phyloP scores from a whole-genome alignment of 2,797 vertebrate species.

The Ibycter americanus region DNA sequence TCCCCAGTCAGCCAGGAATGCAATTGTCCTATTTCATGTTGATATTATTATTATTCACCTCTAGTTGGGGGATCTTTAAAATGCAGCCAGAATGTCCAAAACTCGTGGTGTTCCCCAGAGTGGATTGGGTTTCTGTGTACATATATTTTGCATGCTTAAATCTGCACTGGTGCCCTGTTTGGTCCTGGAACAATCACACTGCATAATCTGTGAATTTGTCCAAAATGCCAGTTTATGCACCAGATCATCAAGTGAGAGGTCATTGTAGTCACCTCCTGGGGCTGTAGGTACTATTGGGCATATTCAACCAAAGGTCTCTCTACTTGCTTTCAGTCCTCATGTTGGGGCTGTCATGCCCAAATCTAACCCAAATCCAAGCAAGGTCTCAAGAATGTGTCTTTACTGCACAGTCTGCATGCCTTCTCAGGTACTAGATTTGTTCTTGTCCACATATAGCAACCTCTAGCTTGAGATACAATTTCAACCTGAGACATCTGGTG shows the following conservation, averaged over 20 bases:
- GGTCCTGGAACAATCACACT: background rate
- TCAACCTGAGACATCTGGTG: background rate
- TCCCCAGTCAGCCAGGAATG: background rate
- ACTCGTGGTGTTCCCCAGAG: background rate
- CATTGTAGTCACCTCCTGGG: background rate
- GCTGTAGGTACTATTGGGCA: background rate
- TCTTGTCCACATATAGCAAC: background rate
- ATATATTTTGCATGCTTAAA: background rate
- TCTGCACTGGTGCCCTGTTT: background rate
- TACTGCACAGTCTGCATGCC: background rate
- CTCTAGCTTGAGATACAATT: background rate
- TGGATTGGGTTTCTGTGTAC: background rate
- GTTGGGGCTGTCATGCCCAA: background rate
- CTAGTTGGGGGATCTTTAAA: background rate
- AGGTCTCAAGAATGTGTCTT: background rate
- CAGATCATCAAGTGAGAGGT: background rate
- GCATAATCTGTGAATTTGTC: background rate
- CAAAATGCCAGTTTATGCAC: background rate
- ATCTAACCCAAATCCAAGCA: background rate
- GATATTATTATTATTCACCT: background rate
- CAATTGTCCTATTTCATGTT: background rate
- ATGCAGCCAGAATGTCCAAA: background rate
- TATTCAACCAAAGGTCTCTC: accelerated
- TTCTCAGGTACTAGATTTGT: background rate
- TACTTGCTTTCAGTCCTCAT: background rate